phyloP scores from a whole-genome alignment of 1,140 invertebrate genomes.

The Mylabris phalerata region DNA sequence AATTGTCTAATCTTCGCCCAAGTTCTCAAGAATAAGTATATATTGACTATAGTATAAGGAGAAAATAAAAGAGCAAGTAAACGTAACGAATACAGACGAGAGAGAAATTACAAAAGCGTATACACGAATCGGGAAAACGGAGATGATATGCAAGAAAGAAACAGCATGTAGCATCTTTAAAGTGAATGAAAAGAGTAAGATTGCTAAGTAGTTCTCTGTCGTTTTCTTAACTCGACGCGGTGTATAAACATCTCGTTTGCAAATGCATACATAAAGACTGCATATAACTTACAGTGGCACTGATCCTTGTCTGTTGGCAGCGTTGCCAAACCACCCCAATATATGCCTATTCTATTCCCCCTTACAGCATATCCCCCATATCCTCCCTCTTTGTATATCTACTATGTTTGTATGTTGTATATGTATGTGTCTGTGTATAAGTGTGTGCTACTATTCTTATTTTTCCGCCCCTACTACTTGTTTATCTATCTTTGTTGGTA shows the following conservation, averaged over 20 bases:
- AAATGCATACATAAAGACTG: slow-evolving; percentile 37
- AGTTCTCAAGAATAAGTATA: background rate
- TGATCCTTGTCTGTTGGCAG: slow-evolving; percentile 32
- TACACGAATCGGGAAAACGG: background rate
- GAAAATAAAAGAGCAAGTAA: background rate
- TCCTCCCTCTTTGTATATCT: background rate
- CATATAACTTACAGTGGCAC: slow-evolving; percentile 36
- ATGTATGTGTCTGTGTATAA: background rate
- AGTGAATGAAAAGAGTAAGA: background rate
- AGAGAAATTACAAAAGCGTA: slow-evolving; percentile 9
- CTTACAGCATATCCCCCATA: background rate
- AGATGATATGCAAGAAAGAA: background rate
- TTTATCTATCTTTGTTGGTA: slow-evolving; percentile 25
- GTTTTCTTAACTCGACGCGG: slow-evolving; percentile 26
- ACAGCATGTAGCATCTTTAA: background rate
- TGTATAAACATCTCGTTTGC: slow-evolving; percentile 38
- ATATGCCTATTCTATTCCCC: background rate
- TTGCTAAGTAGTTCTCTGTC: slow-evolving; percentile 1
- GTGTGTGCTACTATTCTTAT: slow-evolving; percentile 27
- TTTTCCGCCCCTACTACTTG: slow-evolving; percentile 25
- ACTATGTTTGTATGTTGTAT: background rate
- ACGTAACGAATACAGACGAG: background rate
- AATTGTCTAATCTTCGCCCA: slow-evolving; percentile 6
- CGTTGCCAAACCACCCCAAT: slow-evolving; percentile 22
- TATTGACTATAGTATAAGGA: background rate